phyloP scores from a whole-genome alignment of 2,797 vertebrate genomes.

The Vultur gryphus region DNA sequence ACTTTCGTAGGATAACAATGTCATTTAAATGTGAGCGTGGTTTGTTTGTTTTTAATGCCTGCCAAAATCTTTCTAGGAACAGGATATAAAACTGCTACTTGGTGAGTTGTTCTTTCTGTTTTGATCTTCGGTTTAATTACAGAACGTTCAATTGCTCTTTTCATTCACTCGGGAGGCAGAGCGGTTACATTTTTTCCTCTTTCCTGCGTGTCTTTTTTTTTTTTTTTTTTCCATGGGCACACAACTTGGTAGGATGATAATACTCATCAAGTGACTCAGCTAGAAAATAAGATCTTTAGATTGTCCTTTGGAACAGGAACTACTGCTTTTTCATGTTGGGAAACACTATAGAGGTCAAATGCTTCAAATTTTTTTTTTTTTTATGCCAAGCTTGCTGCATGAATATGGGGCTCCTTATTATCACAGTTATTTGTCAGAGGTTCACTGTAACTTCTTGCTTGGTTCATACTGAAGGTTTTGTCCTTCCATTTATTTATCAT shows the following conservation, averaged over 20 bases:
- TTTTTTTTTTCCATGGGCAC: not conserved
- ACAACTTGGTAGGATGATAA: not conserved
- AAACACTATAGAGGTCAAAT: not conserved
- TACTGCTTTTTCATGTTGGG: not conserved
- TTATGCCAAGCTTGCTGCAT: not conserved
- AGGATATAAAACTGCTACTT: conserved; percentile 17
- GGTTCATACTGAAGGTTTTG: not conserved
- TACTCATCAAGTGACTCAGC: not conserved
- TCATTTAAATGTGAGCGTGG: not conserved
- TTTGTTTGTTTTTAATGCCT: conserved; percentile 29
- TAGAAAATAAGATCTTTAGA: not conserved
- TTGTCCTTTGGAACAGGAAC: not conserved
- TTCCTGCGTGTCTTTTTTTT: not conserved
- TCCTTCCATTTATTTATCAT: not conserved
- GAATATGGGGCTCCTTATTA: not conserved
- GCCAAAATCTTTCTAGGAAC: conserved; percentile 59
- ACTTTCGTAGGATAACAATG: not conserved
- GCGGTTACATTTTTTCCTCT: not conserved
- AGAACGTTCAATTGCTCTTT: conserved; percentile 27
- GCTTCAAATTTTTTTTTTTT: not conserved
- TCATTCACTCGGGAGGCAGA: not conserved
- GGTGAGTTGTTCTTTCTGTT: conserved; percentile 27
- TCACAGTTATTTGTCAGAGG: not conserved
- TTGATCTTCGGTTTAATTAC: conserved; percentile 13
- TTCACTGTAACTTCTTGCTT: not conserved